Base-by-base conservation (phyloP, 2,797 vertebrate species). In the Gymnothorax reevesii region DNA sequence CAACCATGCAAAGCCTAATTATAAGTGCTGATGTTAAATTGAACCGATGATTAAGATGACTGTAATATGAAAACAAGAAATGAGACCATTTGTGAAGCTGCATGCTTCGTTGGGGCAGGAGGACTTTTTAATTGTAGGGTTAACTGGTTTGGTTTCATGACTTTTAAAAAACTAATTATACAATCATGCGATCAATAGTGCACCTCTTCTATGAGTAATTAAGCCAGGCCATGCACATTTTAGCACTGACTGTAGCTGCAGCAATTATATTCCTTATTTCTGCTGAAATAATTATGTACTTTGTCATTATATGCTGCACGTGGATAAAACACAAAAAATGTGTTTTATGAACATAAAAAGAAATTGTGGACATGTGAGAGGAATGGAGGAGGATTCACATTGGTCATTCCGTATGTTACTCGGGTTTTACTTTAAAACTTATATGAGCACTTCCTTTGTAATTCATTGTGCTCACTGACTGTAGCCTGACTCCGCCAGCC, bases 271-370 rank as follows among this genome's bases (percentile, higher is more conserved):
- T 55, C 2, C 7, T 77, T 77, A 77, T 4, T 77, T 77, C 42
- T 17, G 13, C 33, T 77, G 7, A 77, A 1, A 49, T 49, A 77
- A 77, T 77, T 73, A 15, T 73, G 25, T 71, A 10, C 33, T 25
- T 25, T 13, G 15, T 42, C 33, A 49, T 42, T 77, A 77, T 49
- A 49, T 42, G 3, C 73, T 49, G 73, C 52, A 52, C 12, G 33
- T 17, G 20, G 33, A n/a, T n/a, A n/a, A n/a, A n/a, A 42, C 33
- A 1, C 33, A 42, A 1, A 49, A 77, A 17, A 10, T 10, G 27
- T 5, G 13, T 77, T 77, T 17, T 49, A 77, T 77, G 73, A 83
- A 83, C 80, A 59, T 83, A 59, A 57, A 59, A 82, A 25, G 25
- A 83, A 57, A 13, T 13, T 83, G 22, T 55, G 2, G 52, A 83